phyloP scores from a whole-genome alignment of 2,797 vertebrate genomes.

The Lacerta bilineata region DNA sequence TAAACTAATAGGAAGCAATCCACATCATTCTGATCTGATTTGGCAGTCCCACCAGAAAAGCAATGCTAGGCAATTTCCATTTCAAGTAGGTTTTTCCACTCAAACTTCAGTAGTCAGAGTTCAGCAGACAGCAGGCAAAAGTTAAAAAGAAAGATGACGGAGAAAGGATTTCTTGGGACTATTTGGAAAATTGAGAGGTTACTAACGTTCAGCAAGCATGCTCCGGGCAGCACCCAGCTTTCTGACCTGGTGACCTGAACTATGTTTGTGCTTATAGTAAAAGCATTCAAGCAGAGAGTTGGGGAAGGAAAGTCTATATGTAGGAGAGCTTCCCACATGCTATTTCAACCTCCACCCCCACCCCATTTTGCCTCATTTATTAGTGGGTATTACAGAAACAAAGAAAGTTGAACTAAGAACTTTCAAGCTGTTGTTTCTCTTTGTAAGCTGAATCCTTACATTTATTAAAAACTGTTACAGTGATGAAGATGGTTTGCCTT shows the following conservation, averaged over 20 bases:
- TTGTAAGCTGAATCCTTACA: conserved; percentile 54
- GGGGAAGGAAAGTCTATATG: conserved; percentile 57
- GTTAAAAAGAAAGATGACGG: conserved; percentile 15
- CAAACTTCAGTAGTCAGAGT: conserved; percentile 27
- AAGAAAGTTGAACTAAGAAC: conserved; percentile 39
- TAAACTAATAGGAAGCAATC: conserved; percentile 42
- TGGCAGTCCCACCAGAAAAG: conserved; percentile 21
- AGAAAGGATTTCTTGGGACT: conserved; percentile 40
- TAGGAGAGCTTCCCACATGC: conserved; percentile 61
- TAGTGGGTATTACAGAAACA: conserved; percentile 67
- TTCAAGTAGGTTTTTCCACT: conserved; percentile 26
- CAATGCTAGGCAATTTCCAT: conserved; percentile 22
- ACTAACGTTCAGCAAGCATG: not conserved
- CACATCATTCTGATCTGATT: not conserved
- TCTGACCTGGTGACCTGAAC: conserved; percentile 66
- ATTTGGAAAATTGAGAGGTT: conserved; percentile 56
- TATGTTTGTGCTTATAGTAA: conserved; percentile 70
- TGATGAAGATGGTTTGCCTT: conserved; percentile 64
- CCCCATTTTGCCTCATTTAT: conserved; percentile 64
- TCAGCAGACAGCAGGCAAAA: conserved; percentile 7
- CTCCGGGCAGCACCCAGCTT: conserved; percentile 66
- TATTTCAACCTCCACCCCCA: not conserved
- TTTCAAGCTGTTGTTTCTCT: conserved; percentile 65
- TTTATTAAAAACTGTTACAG: conserved; percentile 46
- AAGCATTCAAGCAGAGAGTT: conserved; percentile 69